phyloP scores from a whole-genome alignment of 2,888 invertebrate species.

The Agrotis clavis region DNA sequence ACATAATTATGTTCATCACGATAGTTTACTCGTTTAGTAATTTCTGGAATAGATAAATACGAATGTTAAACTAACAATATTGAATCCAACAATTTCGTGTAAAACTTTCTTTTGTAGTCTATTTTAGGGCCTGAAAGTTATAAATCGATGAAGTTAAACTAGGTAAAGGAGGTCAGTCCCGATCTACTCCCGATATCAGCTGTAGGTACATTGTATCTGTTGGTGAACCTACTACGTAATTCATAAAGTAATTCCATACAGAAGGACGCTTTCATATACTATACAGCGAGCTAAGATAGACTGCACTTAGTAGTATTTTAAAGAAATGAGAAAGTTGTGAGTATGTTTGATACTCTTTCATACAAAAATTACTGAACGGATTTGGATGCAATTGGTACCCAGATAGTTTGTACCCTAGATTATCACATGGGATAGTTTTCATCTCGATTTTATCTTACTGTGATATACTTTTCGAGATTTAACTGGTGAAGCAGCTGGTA shows the following conservation, averaged over 20 bases:
- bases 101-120: not conserved
- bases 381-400: no score
- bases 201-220: not conserved
- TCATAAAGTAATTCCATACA: not conserved
- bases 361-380: no score
- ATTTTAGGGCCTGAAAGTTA: conserved; percentile 16
- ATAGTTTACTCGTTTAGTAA: not conserved
- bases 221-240: not conserved
- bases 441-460: no score
- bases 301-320: no score
- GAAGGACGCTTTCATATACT: not conserved
- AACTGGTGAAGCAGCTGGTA: no score
- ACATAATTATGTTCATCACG: not conserved
- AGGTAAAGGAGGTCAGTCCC: not conserved
- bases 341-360: no score
- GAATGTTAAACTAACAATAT: not conserved
- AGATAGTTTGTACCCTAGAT: no score
- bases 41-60: not conserved
- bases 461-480: no score
- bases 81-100: not conserved
- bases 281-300: not conserved
- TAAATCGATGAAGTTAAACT: conserved; percentile 19
- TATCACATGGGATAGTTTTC: no score
- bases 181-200: conserved; percentile 5
- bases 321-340: no score